A percentile compares a stretch with the other conserved stretches of the same genome.
These are phyloP conservation scores for Hydrolagus affinis DNA, from an alignment of 2,113 vertebrate species.

Conservation along the genomic window DNA sequence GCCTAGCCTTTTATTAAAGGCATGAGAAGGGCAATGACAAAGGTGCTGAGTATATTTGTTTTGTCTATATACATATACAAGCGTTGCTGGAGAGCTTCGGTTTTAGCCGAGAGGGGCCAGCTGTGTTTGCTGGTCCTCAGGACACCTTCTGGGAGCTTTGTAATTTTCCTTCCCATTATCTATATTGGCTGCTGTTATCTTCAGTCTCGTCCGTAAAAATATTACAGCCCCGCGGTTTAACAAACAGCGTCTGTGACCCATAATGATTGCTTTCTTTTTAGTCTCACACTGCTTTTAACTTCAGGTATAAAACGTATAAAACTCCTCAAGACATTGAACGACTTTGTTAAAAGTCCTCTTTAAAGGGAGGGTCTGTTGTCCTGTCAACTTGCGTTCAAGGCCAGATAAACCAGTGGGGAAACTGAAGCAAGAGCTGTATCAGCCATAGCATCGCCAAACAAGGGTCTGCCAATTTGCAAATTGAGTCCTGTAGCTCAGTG, in stretches of 20 bases:
- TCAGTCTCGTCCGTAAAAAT: conserved; percentile 18
- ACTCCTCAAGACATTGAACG: not conserved
- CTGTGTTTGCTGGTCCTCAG: not conserved
- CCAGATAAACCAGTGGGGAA: not conserved
- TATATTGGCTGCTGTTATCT: conserved; percentile 19
- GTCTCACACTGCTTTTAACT: not conserved
- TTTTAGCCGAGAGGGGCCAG: not conserved
- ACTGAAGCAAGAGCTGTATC: too few relatives aligned
- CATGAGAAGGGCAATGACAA: not conserved
- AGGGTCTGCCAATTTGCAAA: too few relatives aligned
- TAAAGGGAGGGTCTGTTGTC: not conserved
- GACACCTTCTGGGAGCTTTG: conserved; percentile 18
- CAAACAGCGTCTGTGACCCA: not conserved
- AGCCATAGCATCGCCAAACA: too few relatives aligned
- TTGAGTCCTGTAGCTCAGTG: too few relatives aligned
- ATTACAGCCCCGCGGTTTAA: conserved; percentile 11
- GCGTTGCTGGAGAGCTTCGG: not conserved
- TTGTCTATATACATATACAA: not conserved
- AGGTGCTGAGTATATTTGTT: not conserved
- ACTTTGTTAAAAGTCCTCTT: not conserved
- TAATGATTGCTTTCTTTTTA: not conserved
- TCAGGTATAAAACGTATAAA: not conserved
- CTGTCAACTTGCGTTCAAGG: not conserved
- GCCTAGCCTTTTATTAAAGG: not conserved
- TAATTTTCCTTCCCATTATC: conserved; percentile 1